phyloP scores from a whole-genome alignment of 2,888 invertebrate genomes.

The Stramonita haemastoma region DNA sequence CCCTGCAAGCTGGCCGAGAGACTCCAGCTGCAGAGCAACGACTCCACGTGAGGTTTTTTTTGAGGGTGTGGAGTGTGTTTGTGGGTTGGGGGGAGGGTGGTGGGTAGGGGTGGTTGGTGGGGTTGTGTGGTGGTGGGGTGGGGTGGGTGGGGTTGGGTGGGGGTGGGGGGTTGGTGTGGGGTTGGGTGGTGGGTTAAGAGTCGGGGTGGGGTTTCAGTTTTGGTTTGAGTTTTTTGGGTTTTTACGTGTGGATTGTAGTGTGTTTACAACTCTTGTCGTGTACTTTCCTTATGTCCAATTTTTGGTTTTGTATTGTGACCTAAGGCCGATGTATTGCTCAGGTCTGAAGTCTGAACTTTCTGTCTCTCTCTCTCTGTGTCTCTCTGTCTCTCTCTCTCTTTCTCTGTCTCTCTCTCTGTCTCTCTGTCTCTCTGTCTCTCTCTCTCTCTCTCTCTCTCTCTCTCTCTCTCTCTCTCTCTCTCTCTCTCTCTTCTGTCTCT shows the following conservation, averaged over 20 bases:
- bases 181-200: no score
- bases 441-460: background rate
- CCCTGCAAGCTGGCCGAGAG: constrained; percentile 75
- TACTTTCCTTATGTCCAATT: no score
- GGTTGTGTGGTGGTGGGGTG: no score
- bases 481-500: no score
- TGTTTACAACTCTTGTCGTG: no score
- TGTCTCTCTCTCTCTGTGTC: background rate
- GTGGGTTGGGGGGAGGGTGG: no score
- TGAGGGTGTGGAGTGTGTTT: no score
- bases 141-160: no score
- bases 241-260: background rate
- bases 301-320: no score
- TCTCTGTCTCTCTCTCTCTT: background rate
- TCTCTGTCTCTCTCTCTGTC: constrained; percentile 5
- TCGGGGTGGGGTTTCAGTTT: background rate
- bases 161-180: background rate
- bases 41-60: constrained; percentile 72
- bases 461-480: no score
- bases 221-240: background rate
- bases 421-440: constrained; percentile 18
- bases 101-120: no score
- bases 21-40: constrained; percentile 63
- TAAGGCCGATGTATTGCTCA: no score
- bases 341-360: background rate